A percentile compares a stretch with the other conserved stretches of the same genome.
These are phyloP conservation scores for Julus scanicus DNA, from an alignment of 2,888 invertebrate genomes.

Conservation along the genomic window DNA sequence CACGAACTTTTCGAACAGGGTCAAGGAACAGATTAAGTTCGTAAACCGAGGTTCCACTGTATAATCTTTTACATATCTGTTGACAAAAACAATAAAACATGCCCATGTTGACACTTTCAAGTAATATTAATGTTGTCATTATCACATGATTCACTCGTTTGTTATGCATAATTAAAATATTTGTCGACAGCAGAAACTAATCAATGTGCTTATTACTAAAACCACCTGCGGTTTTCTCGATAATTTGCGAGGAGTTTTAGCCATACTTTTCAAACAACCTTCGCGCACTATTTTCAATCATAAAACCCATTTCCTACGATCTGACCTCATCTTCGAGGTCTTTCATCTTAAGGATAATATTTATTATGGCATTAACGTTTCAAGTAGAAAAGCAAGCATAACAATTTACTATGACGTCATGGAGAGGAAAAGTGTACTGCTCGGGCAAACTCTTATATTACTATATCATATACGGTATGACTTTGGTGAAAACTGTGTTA, in stretches of 20 bases:
- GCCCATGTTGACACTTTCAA: too few species aligned
- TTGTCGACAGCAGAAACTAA: not conserved
- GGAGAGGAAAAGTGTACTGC: not conserved
- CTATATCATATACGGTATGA: too few species aligned
- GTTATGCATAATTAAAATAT: not conserved
- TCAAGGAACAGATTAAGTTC: too few species aligned
- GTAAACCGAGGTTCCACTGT: too few species aligned
- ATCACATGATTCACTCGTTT: too few species aligned
- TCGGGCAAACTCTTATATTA: too few species aligned
- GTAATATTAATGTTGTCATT: too few species aligned
- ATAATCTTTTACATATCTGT: too few species aligned
- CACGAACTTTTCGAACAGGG: too few species aligned
- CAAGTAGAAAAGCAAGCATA: slow-evolving; percentile 31
- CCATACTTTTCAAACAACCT: not conserved
- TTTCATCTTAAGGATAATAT: slow-evolving; percentile 40
- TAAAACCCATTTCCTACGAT: not conserved
- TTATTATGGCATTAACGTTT: slow-evolving; percentile 40
- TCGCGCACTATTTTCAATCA: not conserved
- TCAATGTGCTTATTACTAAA: not conserved
- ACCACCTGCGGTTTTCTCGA: not conserved
- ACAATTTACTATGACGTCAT: slow-evolving; percentile 25
- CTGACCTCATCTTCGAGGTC: slow-evolving; percentile 39
- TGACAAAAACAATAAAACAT: too few species aligned
- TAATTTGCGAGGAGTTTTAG: not conserved
- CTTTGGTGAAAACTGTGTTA: not conserved